phyloP scores from a whole-genome alignment of 2,113 vertebrate species.

The Chaenocephalus aceratus region DNA sequence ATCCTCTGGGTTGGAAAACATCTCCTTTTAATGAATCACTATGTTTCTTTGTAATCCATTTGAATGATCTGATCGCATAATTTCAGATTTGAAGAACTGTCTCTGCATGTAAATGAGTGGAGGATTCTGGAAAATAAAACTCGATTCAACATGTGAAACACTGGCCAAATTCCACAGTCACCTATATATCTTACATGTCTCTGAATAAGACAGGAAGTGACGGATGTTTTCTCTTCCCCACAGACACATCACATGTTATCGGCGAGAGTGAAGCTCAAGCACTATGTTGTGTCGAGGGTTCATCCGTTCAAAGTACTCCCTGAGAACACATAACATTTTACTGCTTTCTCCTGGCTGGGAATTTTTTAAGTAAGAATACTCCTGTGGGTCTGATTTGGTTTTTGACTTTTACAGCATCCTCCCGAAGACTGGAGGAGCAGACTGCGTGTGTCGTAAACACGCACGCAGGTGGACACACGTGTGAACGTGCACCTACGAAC shows the following conservation, averaged over 20 bases:
- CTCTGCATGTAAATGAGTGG: background rate
- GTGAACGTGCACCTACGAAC: background rate
- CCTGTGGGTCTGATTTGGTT: slow-evolving; percentile 70
- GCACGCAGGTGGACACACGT: slow-evolving; percentile 29
- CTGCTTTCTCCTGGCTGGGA: slow-evolving; percentile 72
- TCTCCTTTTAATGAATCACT: slow-evolving; percentile 50
- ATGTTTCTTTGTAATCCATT: slow-evolving; percentile 34
- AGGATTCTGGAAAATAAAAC: background rate
- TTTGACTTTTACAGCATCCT: slow-evolving; percentile 70
- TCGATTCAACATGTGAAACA: slow-evolving; percentile 7
- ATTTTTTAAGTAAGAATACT: slow-evolving; percentile 65
- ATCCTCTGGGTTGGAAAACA: slow-evolving; percentile 45
- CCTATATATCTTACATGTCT: slow-evolving; percentile 4
- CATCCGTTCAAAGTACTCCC: slow-evolving; percentile 71
- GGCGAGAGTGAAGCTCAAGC: slow-evolving; percentile 47
- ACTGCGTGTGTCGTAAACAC: slow-evolving; percentile 57
- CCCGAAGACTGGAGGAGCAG: slow-evolving; percentile 63
- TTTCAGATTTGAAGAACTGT: slow-evolving; percentile 20
- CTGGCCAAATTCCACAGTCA: slow-evolving; percentile 20
- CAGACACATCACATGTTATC: slow-evolving; percentile 39
- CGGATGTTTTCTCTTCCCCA: slow-evolving; percentile 32
- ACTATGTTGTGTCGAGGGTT: slow-evolving; percentile 61
- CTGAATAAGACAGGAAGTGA: slow-evolving; percentile 48
- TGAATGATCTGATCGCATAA: slow-evolving; percentile 34
- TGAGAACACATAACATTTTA: slow-evolving; percentile 75